phyloP scores from a whole-genome alignment of 2,888 invertebrate species.

The Xestia xanthographa region DNA sequence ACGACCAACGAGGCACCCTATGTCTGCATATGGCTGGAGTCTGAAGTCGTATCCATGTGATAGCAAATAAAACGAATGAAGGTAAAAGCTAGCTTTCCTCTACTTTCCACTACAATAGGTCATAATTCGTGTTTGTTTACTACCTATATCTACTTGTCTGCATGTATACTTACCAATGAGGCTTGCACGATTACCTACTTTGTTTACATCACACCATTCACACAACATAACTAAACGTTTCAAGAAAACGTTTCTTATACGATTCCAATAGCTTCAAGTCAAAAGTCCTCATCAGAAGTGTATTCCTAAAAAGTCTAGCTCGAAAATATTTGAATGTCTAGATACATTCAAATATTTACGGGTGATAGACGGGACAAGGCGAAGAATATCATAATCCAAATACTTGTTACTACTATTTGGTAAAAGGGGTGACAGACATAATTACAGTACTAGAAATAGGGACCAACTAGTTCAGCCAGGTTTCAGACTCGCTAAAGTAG shows the following conservation, averaged over 20 bases:
- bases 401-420: no score
- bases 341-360: no score
- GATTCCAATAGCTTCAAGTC: not conserved
- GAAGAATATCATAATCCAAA: no score
- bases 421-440: no score
- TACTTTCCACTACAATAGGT: not conserved
- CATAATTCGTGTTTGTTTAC: not conserved
- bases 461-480: no score
- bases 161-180: no score
- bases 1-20: no score
- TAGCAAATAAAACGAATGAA: not conserved
- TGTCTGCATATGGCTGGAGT: not conserved
- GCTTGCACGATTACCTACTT: not conserved
- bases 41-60: not conserved
- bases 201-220: not conserved
- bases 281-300: not conserved
- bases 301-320: not conserved
- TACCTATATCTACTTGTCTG: not conserved
- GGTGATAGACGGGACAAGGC: no score
- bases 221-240: not conserved
- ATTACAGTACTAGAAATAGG: no score
- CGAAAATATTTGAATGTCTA: no score
- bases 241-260: not conserved
- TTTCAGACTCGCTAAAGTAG: no score
- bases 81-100: not conserved